Evolutionary conservation across 2,113 vertebrate genomes (phyloP).

Genomic region (Poeciliopsis occidentalis): DNA sequence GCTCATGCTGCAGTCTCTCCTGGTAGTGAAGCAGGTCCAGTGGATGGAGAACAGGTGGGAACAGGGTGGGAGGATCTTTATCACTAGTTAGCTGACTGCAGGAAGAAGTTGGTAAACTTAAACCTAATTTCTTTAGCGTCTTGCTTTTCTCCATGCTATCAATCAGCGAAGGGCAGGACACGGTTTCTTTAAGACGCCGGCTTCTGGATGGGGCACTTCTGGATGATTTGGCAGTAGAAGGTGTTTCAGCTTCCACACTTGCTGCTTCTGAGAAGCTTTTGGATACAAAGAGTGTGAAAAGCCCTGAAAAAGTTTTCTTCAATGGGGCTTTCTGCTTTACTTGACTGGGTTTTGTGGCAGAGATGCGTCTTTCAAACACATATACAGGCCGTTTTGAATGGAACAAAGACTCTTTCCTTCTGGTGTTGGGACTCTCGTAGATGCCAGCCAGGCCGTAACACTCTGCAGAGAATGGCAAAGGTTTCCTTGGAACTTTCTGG

Average conservation of each 20-base stretch:
- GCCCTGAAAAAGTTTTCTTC: conserved; percentile 30
- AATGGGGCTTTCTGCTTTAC: conserved; percentile 20
- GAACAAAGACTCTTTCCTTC: conserved; percentile 82
- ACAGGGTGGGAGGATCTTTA: conserved; percentile 34
- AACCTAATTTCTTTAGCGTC: conserved; percentile 4
- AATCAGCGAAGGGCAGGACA: conserved; percentile 52
- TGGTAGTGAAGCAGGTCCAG: conserved; percentile 73
- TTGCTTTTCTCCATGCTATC: conserved; percentile 17
- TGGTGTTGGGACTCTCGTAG: conserved; percentile 79
- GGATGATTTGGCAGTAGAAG: conserved; percentile 47
- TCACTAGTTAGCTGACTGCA: conserved; percentile 11
- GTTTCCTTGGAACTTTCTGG: conserved; percentile 33
- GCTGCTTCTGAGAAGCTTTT: conserved; percentile 56
- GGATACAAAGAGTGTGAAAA: conserved; percentile 37
- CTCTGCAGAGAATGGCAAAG: conserved; percentile 64
- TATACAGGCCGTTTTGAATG: conserved; percentile 64
- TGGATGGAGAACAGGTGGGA: conserved; percentile 59
- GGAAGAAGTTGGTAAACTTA: conserved; percentile 7
- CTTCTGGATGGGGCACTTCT: conserved; percentile 29
- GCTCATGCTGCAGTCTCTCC: conserved; percentile 67
- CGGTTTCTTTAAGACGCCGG: conserved; percentile 34
- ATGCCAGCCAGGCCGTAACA: conserved; percentile 69
- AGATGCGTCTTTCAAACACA: conserved; percentile 54
- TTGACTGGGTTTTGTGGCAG: conserved; percentile 18
- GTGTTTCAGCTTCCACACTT: conserved; percentile 59